A percentile compares a stretch with the other conserved stretches of the same genome.
Evolutionary conservation across 2,797 vertebrate genomes (phyloP).

Genomic region (Aulostomus chinensis): DNA sequence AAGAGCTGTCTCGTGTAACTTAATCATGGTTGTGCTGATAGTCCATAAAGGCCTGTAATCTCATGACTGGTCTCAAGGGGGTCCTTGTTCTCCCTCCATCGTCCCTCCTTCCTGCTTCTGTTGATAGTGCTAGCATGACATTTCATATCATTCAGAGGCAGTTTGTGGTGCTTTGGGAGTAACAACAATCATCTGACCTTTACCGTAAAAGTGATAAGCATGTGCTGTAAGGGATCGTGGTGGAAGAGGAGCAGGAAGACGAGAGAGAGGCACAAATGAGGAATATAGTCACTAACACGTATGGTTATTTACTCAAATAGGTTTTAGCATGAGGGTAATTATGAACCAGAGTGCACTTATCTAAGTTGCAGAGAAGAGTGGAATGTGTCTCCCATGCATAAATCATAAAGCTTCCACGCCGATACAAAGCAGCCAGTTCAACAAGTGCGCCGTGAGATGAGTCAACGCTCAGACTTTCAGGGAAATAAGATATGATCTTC

Average conservation of each 20-base stretch:
- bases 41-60: slow-evolving; percentile 33
- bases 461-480: no score
- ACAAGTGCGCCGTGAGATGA: not conserved
- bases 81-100: slow-evolving; percentile 31
- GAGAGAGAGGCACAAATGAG: no score
- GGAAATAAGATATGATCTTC: no score
- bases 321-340: slow-evolving; percentile 5
- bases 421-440: slow-evolving; percentile 2
- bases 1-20: slow-evolving; percentile 12
- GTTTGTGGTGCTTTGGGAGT: no score
- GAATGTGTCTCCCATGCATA: slow-evolving; percentile 16
- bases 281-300: not conserved
- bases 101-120: slow-evolving; percentile 3
- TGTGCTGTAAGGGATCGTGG: no score
- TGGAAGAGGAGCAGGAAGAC: no score
- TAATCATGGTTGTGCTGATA: slow-evolving; percentile 13
- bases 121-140: slow-evolving; percentile 18
- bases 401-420: slow-evolving; percentile 9
- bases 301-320: slow-evolving; percentile 14
- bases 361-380: slow-evolving; percentile 7
- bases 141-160: no score
- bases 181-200: no score
- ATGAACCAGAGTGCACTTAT: slow-evolving; percentile 10
- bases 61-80: slow-evolving; percentile 42
- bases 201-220: no score